Evolutionary conservation across 2,888 invertebrate genomes (phyloP).

Genomic region (Laothoe populi): DNA sequence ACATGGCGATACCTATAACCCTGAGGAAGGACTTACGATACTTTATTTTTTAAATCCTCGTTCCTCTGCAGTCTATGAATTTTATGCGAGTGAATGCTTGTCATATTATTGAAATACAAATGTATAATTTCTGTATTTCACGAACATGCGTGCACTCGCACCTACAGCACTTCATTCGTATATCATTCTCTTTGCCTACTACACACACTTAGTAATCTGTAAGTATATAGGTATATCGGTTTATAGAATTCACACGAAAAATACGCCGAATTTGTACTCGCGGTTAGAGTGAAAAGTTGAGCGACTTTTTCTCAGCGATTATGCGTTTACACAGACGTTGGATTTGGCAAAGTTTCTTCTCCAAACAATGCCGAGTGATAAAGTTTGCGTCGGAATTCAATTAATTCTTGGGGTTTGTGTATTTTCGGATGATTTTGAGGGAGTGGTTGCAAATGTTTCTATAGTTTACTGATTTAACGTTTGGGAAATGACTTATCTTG

Average conservation of each 20-base stretch:
- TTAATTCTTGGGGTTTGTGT: slow-evolving; percentile 39
- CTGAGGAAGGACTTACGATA: too few relatives aligned
- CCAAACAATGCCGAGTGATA: slow-evolving; percentile 42
- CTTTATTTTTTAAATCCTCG: too few relatives aligned
- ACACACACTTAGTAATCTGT: too few relatives aligned
- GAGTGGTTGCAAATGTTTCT: slow-evolving; percentile 14
- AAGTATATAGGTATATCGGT: too few relatives aligned
- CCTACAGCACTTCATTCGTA: too few relatives aligned
- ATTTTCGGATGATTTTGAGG: slow-evolving; percentile 23
- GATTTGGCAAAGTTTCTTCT: slow-evolving; percentile 45
- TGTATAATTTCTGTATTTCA: too few relatives aligned
- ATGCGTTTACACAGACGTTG: slow-evolving; percentile 53
- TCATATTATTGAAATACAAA: too few relatives aligned
- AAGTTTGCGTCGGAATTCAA: slow-evolving; percentile 40
- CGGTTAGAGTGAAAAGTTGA: slow-evolving; percentile 38
- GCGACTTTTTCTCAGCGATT: slow-evolving; percentile 50
- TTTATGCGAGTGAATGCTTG: too few relatives aligned
- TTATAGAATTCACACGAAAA: background rate
- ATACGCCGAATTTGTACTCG: background rate
- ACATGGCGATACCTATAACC: too few relatives aligned
- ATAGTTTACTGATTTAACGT: background rate
- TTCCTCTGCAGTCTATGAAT: too few relatives aligned
- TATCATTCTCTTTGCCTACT: too few relatives aligned
- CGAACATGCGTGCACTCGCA: too few relatives aligned
- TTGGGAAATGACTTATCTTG: slow-evolving; percentile 2